Percentiles rank a stretch among this genome's conserved stretches.
Conservation (phyloP, 2,888 invertebrate species). For the Adelphocoris suturalis region DNA sequence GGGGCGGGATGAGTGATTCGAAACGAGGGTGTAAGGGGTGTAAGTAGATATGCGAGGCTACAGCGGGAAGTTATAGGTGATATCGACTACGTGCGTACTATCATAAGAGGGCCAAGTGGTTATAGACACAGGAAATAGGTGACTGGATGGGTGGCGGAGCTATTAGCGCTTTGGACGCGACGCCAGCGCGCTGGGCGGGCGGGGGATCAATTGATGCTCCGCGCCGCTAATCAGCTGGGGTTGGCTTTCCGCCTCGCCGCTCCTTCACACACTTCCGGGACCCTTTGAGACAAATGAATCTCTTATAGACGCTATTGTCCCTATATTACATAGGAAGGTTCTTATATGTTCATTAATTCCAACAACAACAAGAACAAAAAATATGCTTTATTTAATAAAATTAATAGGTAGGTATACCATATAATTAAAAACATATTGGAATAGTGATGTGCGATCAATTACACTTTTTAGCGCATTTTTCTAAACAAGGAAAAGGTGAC, state of each 20-base stretch:
- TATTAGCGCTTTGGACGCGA: slow-evolving; percentile 5
- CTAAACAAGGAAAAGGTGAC: no score
- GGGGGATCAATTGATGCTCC: background rate
- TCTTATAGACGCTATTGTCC: background rate
- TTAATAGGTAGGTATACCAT: no score
- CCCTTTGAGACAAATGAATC: background rate
- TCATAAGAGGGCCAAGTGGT: background rate
- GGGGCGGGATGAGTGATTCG: background rate
- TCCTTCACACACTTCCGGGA: background rate
- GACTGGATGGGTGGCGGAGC: slow-evolving; percentile 9
- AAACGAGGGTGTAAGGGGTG: no score
- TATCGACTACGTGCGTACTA: background rate
- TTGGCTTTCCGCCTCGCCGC: slow-evolving; percentile 1
- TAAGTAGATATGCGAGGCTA: no score
- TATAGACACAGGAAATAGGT: slow-evolving; percentile 20
- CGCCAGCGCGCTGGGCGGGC: background rate
- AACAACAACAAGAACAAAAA: no score
- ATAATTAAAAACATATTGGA: no score
- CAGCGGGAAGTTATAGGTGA: background rate
- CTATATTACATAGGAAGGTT: no score
- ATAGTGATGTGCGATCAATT: no score
- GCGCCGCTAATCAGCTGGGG: background rate
- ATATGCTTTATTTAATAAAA: no score
- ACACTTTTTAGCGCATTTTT: no score
- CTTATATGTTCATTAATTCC: no score